A percentile compares a stretch with the other conserved stretches of the same genome.
Conservation (phyloP, 2,797 vertebrate genomes). For the Melanotaenia nigrans region DNA sequence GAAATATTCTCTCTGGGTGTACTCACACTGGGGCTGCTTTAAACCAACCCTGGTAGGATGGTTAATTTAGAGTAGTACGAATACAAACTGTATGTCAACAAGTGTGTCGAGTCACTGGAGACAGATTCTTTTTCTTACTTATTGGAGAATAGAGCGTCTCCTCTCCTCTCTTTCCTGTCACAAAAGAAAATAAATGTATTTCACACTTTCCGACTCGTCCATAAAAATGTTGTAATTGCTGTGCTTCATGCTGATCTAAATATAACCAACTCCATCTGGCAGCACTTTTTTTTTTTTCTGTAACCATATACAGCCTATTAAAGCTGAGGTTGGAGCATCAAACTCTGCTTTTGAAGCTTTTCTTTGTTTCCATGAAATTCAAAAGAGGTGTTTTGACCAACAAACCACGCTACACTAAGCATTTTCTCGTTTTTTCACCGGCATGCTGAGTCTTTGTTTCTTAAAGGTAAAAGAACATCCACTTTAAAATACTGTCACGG, state of each 20-base stretch:
- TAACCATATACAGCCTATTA: background rate
- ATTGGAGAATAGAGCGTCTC: too few species aligned
- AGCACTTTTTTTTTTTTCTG: background rate
- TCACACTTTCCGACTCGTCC: too few species aligned
- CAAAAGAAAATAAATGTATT: too few species aligned
- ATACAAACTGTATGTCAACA: too few species aligned
- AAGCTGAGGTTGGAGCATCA: background rate
- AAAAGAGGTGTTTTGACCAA: conserved; percentile 25
- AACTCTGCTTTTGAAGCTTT: conserved; percentile 7
- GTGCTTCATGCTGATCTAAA: background rate
- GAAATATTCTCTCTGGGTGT: too few species aligned
- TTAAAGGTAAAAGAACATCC: conserved; percentile 38
- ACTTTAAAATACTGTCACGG: conserved; percentile 47
- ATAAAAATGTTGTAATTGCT: background rate
- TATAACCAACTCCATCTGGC: background rate
- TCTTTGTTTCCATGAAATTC: conserved; percentile 16
- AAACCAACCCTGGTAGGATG: too few species aligned
- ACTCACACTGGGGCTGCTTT: too few species aligned
- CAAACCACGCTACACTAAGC: background rate
- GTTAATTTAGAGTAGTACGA: too few species aligned
- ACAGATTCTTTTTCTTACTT: too few species aligned
- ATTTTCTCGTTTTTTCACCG: conserved; percentile 16
- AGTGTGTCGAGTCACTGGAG: too few species aligned
- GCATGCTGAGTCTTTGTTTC: conserved; percentile 17
- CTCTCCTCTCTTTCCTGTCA: too few species aligned